A percentile compares a stretch with the other conserved stretches of the same genome.
Conservation (phyloP, 2,113 vertebrate species). For the Pseudopipra pipra region DNA sequence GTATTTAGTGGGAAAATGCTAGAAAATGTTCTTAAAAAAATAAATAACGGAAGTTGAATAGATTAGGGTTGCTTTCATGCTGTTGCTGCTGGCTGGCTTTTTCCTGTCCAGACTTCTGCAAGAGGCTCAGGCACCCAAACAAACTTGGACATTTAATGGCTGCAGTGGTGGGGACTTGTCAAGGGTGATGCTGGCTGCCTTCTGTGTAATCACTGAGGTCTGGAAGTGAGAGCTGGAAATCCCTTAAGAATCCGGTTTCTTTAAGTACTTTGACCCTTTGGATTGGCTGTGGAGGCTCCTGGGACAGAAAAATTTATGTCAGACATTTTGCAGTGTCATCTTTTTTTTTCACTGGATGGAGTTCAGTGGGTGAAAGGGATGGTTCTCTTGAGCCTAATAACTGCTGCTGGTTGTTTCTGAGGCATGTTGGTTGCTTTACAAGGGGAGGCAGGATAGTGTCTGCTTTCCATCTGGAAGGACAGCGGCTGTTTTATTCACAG, state of each 20-base stretch:
- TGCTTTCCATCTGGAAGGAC: background rate
- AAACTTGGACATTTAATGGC: background rate
- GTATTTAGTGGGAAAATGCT: background rate
- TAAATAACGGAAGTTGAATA: background rate
- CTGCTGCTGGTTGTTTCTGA: background rate
- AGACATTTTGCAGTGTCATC: slow-evolving; percentile 16
- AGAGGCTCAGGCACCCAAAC: background rate
- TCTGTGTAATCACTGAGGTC: background rate
- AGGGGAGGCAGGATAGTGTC: background rate
- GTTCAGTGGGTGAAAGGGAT: background rate
- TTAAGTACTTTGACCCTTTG: slow-evolving; percentile 21
- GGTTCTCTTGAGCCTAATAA: background rate
- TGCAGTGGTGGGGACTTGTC: background rate
- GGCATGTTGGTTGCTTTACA: background rate
- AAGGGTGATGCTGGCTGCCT: background rate
- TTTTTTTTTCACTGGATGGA: background rate
- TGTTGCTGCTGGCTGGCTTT: background rate
- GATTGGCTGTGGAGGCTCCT: background rate
- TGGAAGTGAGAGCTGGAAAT: background rate
- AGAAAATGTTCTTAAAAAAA: background rate
- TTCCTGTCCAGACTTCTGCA: background rate
- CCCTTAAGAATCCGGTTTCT: background rate
- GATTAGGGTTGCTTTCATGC: background rate
- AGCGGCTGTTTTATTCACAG: background rate
- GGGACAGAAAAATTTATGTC: slow-evolving; percentile 1